phyloP scores from a whole-genome alignment of 2,113 vertebrate genomes.

The Rhadina sibilatrix region DNA sequence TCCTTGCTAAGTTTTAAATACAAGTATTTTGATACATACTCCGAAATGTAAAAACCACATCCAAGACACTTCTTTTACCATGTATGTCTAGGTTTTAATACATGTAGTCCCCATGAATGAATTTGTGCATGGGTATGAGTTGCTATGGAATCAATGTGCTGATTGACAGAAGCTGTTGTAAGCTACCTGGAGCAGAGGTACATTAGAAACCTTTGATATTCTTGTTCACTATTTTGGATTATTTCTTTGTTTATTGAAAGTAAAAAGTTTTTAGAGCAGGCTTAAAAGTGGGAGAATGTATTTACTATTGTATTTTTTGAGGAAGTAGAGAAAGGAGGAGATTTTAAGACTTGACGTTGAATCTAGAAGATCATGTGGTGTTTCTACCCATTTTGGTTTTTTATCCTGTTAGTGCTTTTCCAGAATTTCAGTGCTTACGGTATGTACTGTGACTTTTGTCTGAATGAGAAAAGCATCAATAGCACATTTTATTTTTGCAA shows the following conservation, averaged over 20 bases:
- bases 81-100: not conserved
- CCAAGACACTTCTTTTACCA: fast-evolving
- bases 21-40: not conserved
- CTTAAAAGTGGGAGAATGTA: not conserved
- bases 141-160: not conserved
- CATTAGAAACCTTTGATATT: not conserved
- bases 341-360: not conserved
- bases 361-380: not conserved
- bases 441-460: not conserved
- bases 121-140: not conserved
- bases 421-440: not conserved
- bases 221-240: not conserved
- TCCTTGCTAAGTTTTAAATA: not conserved
- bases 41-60: not conserved
- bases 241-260: not conserved
- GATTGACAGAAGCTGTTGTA: not conserved
- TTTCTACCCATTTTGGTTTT: not conserved
- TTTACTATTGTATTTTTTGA: not conserved
- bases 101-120: fast-evolving
- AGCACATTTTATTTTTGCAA: not conserved
- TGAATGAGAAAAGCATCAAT: not conserved
- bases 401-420: not conserved
- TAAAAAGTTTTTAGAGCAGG: not conserved
- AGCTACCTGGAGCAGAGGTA: not conserved
- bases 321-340: not conserved